Evolutionary conservation across 2,113 vertebrate genomes (phyloP).

Genomic region (Thinocorus orbignyianus): DNA sequence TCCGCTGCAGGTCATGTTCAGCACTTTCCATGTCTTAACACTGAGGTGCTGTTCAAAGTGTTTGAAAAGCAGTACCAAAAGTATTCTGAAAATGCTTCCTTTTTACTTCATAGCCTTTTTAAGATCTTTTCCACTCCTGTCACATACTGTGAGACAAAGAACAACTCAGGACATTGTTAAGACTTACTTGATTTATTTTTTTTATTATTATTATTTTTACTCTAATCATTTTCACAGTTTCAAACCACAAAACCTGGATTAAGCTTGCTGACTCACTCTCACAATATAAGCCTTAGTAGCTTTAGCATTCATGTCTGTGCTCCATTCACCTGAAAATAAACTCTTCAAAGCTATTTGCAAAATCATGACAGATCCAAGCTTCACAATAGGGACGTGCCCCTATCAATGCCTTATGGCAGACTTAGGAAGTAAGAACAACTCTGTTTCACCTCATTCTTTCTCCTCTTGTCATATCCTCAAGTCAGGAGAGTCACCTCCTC

Average conservation of each 20-base stretch:
- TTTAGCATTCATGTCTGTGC: not conserved
- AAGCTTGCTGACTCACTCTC: not conserved
- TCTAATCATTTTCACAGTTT: not conserved
- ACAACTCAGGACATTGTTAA: not conserved
- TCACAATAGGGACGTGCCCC: not conserved
- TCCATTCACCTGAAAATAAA: not conserved
- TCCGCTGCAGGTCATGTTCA: not conserved
- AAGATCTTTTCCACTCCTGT: not conserved
- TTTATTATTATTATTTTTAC: not conserved
- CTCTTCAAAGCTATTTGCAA: not conserved
- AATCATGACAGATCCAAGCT: not conserved
- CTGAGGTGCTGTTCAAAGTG: not conserved
- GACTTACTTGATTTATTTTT: not conserved
- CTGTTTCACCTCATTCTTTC: not conserved
- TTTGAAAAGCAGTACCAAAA: not conserved
- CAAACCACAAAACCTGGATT: slow-evolving; percentile 17
- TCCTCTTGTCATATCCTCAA: not conserved
- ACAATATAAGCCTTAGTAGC: not conserved
- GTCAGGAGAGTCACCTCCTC: not conserved
- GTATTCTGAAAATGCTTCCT: not conserved
- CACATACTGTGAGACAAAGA: not conserved
- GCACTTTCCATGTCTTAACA: not conserved
- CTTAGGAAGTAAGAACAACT: not conserved
- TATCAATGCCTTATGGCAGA: not conserved
- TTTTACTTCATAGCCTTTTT: not conserved